A percentile compares a stretch with the other conserved stretches of the same genome.
phyloP scores from a whole-genome alignment of 2,113 vertebrate species.

The Callopanchax toddi region DNA sequence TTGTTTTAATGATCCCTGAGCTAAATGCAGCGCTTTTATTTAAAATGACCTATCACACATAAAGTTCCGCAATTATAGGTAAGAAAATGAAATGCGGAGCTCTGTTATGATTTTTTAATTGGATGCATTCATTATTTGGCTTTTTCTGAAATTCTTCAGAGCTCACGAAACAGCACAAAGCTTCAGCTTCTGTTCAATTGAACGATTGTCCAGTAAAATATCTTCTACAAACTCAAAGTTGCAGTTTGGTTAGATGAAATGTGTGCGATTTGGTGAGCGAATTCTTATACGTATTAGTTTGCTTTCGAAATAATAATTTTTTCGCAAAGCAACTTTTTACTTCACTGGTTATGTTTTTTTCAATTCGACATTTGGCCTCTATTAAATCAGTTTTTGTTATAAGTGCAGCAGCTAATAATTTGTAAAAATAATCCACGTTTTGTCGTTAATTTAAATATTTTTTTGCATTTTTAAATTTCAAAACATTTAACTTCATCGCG shows the following conservation, averaged over 20 bases:
- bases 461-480: not conserved
- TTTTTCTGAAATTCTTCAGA: constrained; percentile 1
- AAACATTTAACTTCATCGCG: constrained; percentile 6
- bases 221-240: not conserved
- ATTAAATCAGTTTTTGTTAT: constrained; percentile 8
- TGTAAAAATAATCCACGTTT: not conserved
- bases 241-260: not conserved
- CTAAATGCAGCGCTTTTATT: constrained; percentile 19
- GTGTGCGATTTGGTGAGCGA: not conserved
- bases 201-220: not conserved
- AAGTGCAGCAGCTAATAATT: constrained; percentile 7
- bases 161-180: too few relatives aligned
- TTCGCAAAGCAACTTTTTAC: constrained; percentile 1
- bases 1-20: constrained; percentile 18
- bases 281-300: not conserved
- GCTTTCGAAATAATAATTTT: constrained; percentile 12
- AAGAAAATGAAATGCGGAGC: constrained; percentile 2
- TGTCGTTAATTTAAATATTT: not conserved
- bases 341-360: not conserved
- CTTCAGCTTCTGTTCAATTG: constrained; percentile 21
- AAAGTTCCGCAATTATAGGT: not conserved
- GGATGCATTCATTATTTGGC: constrained; percentile 1
- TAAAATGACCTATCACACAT: not conserved
- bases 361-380: not conserved
- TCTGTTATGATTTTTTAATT: constrained; percentile 3